phyloP scores from a whole-genome alignment of 2,888 invertebrate species.

The Argyra leucocephala region DNA sequence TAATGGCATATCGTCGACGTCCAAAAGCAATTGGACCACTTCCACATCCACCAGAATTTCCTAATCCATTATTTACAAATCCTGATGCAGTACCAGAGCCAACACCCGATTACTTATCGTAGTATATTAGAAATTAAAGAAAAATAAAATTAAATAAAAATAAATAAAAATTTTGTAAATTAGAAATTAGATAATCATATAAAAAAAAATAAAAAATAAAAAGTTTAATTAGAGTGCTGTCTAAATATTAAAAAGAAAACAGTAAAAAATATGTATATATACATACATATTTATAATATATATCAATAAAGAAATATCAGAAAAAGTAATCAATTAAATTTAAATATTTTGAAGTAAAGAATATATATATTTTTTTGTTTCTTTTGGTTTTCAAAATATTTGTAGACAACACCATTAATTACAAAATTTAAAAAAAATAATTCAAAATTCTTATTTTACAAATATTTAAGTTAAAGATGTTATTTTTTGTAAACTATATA shows the following conservation, averaged over 20 bases:
- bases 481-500: background rate
- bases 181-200: constrained; percentile 19
- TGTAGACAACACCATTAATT: too few relatives aligned
- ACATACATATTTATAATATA: too few relatives aligned
- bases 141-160: background rate
- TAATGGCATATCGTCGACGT: constrained; percentile 83
- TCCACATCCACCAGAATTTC: constrained; percentile 91
- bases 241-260: constrained; percentile 18
- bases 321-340: too few relatives aligned
- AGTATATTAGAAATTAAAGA: constrained; percentile 30
- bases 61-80: constrained; percentile 82
- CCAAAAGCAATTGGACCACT: constrained; percentile 81
- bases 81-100: constrained; percentile 72
- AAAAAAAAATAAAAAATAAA: constrained; percentile 17
- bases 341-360: too few relatives aligned
- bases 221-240: constrained; percentile 19
- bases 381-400: too few relatives aligned
- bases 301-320: too few relatives aligned
- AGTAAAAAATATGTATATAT: background rate
- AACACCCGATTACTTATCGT: constrained; percentile 68
- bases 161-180: background rate
- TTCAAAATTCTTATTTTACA: background rate
- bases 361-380: too few relatives aligned
- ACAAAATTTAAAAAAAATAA: too few relatives aligned
- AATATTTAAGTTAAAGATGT: background rate